Percentiles rank a stretch among this genome's conserved stretches.
phyloP scores from a whole-genome alignment of 1,140 invertebrate genomes.

The Bacillus rossius region DNA sequence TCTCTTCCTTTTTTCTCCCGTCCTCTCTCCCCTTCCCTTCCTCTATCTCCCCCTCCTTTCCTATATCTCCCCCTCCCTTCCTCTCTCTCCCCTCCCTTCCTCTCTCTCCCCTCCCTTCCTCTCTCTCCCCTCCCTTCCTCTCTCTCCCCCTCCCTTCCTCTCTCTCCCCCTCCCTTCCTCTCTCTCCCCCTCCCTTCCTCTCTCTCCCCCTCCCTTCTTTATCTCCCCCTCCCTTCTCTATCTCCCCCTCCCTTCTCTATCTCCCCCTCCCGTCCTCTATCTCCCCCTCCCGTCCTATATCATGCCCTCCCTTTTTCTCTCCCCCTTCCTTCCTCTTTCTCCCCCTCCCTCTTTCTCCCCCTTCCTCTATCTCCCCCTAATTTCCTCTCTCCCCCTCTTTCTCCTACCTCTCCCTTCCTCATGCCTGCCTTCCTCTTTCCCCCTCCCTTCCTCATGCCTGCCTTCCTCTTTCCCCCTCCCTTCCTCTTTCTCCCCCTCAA shows the following conservation, averaged over 20 bases:
- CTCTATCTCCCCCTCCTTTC: no score
- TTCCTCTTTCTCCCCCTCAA: no score
- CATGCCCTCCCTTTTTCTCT: conserved; percentile 2
- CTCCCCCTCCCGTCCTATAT: conserved; percentile 3
- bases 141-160: not conserved
- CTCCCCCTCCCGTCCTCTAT: not conserved
- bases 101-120: not conserved
- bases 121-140: not conserved
- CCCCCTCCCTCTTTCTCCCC: not conserved
- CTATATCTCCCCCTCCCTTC: no score
- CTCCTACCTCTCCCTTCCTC: not conserved
- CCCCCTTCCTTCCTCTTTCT: conserved; percentile 2
- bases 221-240: not conserved
- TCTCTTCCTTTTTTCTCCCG: no score
- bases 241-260: not conserved
- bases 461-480: no score
- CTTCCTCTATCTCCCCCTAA: not conserved
- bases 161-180: conserved; percentile 4
- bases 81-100: no score
- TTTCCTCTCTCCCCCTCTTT: conserved; percentile 1
- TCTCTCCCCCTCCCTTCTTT: not conserved
- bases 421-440: not conserved
- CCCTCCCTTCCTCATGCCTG: not conserved
- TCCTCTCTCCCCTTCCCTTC: no score
- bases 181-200: not conserved